Percentiles rank a stretch among this genome's conserved stretches.
phyloP scores from a whole-genome alignment of 2,113 vertebrate genomes.

The Parus major region DNA sequence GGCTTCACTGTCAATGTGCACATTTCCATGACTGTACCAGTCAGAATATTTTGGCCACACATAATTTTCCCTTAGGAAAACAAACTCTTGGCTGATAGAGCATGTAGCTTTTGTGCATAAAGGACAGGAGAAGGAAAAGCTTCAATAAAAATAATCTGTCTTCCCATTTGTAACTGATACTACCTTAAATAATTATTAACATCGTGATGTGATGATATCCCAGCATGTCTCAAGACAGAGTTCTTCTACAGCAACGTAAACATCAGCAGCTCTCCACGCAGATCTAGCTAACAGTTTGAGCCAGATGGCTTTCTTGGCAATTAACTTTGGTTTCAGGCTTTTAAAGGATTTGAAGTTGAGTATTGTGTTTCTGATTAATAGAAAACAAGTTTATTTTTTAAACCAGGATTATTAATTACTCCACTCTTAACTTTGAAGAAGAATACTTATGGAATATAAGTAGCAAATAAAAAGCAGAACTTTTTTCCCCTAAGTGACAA shows the following conservation, averaged over 20 bases:
- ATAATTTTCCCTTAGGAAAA: conserved; percentile 8
- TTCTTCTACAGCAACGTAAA: not conserved
- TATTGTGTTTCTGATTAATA: not conserved
- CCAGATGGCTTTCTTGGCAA: not conserved
- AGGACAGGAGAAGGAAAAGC: not conserved
- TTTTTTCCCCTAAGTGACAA: not conserved
- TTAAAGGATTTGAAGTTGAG: not conserved
- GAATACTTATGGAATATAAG: not conserved
- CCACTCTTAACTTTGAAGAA: not conserved
- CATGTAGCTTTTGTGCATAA: not conserved
- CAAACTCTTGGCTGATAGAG: not conserved
- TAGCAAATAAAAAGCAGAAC: not conserved
- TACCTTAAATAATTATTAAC: not conserved
- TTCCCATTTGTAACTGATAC: not conserved
- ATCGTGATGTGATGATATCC: not conserved
- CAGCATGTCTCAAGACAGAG: not conserved
- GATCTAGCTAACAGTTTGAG: not conserved
- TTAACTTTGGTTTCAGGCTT: not conserved
- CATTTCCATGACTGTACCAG: conserved; percentile 3
- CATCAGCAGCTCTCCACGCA: not conserved
- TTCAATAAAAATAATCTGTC: not conserved
- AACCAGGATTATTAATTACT: not conserved
- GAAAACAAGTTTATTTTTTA: not conserved
- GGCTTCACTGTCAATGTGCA: not conserved
- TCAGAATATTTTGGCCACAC: not conserved